Percentiles rank a stretch among this genome's conserved stretches.
phyloP scores from a whole-genome alignment of 2,888 invertebrate genomes.

The Melinopterus prodromus region DNA sequence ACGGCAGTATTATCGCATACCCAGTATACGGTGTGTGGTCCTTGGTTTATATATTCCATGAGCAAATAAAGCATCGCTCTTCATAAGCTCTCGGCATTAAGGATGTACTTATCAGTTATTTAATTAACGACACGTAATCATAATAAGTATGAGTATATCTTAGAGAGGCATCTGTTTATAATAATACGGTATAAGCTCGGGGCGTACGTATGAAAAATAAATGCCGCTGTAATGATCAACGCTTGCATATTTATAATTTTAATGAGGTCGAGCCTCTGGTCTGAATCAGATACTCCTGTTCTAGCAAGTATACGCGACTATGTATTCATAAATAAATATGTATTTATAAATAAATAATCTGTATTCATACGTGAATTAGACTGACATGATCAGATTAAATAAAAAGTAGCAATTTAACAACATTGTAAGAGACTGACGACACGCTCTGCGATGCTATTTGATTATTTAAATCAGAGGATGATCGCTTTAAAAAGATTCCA shows the following conservation, averaged over 20 bases:
- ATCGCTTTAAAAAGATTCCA: no score
- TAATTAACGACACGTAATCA: constrained; percentile 33
- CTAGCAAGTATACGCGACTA: not conserved
- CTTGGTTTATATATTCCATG: constrained; percentile 8
- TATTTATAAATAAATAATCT: not conserved
- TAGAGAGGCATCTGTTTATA: constrained; percentile 26
- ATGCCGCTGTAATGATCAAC: not conserved
- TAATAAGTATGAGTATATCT: constrained; percentile 26
- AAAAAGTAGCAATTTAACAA: not conserved
- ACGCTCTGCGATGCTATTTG: no score
- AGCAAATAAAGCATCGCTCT: constrained; percentile 20
- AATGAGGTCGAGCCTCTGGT: constrained; percentile 7
- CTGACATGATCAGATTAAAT: not conserved
- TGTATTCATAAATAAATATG: not conserved
- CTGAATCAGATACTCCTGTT: not conserved
- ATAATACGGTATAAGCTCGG: constrained; percentile 14
- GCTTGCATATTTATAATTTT: constrained; percentile 22
- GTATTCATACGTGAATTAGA: not conserved
- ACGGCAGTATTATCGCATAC: not conserved
- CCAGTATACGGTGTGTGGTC: constrained; percentile 10
- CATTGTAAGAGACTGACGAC: not conserved
- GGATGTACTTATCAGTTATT: constrained; percentile 34
- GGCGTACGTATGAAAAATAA: constrained; percentile 20
- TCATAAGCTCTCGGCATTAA: constrained; percentile 16
- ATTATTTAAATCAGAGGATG: no score